These are phyloP conservation scores for Mythimna impura DNA, from an alignment of 2,888 invertebrate genomes.

Conservation along the genomic window DNA sequence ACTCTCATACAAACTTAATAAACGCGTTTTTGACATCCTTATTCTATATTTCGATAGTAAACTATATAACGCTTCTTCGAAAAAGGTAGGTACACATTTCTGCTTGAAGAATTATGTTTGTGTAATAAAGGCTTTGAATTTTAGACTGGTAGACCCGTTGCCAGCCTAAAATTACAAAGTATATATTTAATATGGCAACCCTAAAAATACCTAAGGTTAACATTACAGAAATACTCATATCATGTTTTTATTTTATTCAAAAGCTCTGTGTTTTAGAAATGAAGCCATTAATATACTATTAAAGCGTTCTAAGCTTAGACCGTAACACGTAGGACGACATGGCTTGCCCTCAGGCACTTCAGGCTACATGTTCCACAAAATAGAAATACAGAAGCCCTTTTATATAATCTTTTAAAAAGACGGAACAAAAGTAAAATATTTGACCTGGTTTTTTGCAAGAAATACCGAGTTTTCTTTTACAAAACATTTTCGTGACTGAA, in stretches of 20 bases:
- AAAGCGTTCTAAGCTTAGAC: constrained; percentile 20
- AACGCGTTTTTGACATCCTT: constrained; percentile 39
- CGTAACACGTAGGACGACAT: constrained; percentile 8
- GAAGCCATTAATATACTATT: constrained; percentile 40
- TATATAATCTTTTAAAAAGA: constrained; percentile 3
- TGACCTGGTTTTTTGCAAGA: constrained; percentile 2
- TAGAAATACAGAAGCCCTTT: constrained; percentile 12
- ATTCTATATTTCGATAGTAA: constrained; percentile 10
- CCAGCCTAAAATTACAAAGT: not conserved
- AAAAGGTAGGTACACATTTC: not conserved
- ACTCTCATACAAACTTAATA: constrained; percentile 59
- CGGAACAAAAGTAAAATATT: constrained; percentile 24
- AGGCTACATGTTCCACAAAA: constrained; percentile 23
- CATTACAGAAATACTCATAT: constrained; percentile 13
- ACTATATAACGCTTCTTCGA: too few species aligned
- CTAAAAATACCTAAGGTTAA: constrained; percentile 11
- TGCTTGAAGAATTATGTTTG: not conserved
- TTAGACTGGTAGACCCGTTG: not conserved
- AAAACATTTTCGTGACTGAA: constrained; percentile 13
- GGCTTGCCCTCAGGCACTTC: constrained; percentile 8
- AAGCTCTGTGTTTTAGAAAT: constrained; percentile 9
- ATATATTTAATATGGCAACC: constrained; percentile 16
- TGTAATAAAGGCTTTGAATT: constrained; percentile 1
- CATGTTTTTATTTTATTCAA: constrained; percentile 32
- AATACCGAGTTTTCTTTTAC: not conserved